Evolutionary conservation across 2,797 vertebrate genomes (phyloP), one percentile per base, ranked within the genome.

Genomic region (Lacerta bilineata): DNA sequence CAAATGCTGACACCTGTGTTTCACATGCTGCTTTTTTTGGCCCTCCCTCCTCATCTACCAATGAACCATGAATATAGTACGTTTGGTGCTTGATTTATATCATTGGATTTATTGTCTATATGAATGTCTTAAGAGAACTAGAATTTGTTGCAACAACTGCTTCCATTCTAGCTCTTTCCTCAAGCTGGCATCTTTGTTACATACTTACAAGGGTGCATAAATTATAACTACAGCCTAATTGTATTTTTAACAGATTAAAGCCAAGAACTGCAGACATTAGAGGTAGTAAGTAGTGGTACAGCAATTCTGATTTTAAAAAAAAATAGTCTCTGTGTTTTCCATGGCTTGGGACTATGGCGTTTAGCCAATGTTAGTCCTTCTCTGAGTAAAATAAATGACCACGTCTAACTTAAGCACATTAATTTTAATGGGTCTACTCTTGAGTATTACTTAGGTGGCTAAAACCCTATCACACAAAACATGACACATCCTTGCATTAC

Each of bases 1-100:
- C 95, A 96, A 96, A 96, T 95, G 95, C 94, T 91, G 93, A 93
- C 95, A 96, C 95, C 95, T 96, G 95, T 80, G 90, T 91, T 94
- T 91, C 91, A 91, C 94, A 88, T 93, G 92, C 93, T 94, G 94
- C 91, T 87, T 93, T 94, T 90, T 93, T 93, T 91, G 85, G 85
- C 91, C 90, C 89, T 91, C 91, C 93, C 91, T 91, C 93, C 61
- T 91, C 85, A 85, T 89, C 86, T 90, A 91, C 93, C 86, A 90
- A 92, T 92, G 94, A 95, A 94, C 93, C 93, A 93, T 93, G 80
- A 90, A 95, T 90, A 91, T 90, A 90, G 91, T 88, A 93, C 80
- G 91, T 92, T 93, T 95, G 91, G 92, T 93, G 92, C 79, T 80
- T 87, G 91, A 91, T 94, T 95, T 91, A 91, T 89, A 93, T n/a